A percentile compares a stretch with the other conserved stretches of the same genome.
Conservation (phyloP, 2,888 invertebrate species). For the Hyles lineata region DNA sequence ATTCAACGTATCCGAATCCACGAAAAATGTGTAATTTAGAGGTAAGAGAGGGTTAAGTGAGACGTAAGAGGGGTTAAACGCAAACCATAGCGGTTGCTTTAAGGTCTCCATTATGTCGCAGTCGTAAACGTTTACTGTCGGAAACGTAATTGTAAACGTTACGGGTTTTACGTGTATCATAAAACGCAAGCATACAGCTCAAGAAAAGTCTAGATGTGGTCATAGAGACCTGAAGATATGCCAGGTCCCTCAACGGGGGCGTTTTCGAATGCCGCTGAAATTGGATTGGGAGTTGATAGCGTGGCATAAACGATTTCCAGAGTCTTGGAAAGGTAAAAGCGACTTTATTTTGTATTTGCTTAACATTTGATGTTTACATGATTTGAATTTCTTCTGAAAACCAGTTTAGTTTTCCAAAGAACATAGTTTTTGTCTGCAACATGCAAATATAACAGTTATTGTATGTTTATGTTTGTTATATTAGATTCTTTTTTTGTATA, state of each 20-base stretch:
- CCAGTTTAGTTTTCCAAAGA: not conserved
- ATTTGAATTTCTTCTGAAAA: not conserved
- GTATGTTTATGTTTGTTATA: no score
- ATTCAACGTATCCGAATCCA: not conserved
- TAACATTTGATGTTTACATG: not conserved
- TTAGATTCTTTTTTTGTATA: no score
- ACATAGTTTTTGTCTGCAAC: not conserved
- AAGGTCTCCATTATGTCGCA: conserved; percentile 20
- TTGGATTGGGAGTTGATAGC: conserved; percentile 54
- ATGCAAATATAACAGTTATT: no score
- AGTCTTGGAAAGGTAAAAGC: conserved; percentile 18
- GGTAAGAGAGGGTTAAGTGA: not conserved
- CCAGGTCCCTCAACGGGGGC: conserved; percentile 41
- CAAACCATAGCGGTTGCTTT: conserved; percentile 11
- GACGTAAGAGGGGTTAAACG: conserved; percentile 23
- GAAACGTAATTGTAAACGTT: conserved; percentile 29
- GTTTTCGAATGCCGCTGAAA: conserved; percentile 45
- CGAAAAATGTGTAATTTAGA: not conserved
- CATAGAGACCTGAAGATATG: conserved; percentile 39
- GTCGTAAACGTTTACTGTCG: conserved; percentile 28
- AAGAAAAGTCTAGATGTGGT: conserved; percentile 19
- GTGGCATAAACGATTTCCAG: conserved; percentile 25
- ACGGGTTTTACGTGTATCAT: conserved; percentile 20
- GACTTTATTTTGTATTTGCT: conserved; percentile 19
- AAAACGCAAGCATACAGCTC: conserved; percentile 17